Base-by-base conservation (phyloP, 2,797 vertebrate genomes). In the Garrulus glandarius region DNA sequence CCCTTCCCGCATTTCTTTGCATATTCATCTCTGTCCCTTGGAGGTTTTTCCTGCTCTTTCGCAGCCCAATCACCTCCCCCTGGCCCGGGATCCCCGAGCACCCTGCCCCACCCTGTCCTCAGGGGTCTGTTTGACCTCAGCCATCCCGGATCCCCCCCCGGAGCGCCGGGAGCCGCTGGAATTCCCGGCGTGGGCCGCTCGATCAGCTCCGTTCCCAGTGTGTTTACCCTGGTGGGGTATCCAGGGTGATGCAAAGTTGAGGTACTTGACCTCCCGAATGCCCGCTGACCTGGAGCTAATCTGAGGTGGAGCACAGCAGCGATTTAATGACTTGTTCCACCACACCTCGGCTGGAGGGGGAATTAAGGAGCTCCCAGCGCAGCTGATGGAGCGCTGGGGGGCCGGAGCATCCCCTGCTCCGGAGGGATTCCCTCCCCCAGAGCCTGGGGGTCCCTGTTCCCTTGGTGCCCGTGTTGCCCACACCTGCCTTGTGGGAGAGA, bases 281-380 rank as follows among this genome's bases (percentile, higher is more conserved):
- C 85, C 91, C 23, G 46, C 85, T 88, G 92, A 90, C 92, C 88
- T 81, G 19, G 19, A 29, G 41, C 80, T 94, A 59, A 91, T 78
- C 67, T 21, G 86, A 87, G 84, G 89, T 61, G 13, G 59, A 76
- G 16, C 89, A 17, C 59, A 49, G 87, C 94, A 70, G 84, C 5
- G 21, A 27, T 78, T 80, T 78, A 80, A 60, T 87, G 87, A 52
- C 89, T 80, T 47, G 69, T 75, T 39, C 76, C 93, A 27, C 82
- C 86, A 30, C 93, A 60, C 65, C 77, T 68, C 86, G 36, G 76
- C 13, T 46, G 69, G 69, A 83, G 83, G 46, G 68, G 65, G 74
- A 60, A 74, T 63, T 68, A 59, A 19, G 7, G 84, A 43, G 61
- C 34, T 68, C 29, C 56, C 30, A 6, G 23, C 0, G 3, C 30